These are phyloP conservation scores for Sesamia nonagrioides DNA, from an alignment of 1,140 invertebrate genomes.

Conservation along the genomic window DNA sequence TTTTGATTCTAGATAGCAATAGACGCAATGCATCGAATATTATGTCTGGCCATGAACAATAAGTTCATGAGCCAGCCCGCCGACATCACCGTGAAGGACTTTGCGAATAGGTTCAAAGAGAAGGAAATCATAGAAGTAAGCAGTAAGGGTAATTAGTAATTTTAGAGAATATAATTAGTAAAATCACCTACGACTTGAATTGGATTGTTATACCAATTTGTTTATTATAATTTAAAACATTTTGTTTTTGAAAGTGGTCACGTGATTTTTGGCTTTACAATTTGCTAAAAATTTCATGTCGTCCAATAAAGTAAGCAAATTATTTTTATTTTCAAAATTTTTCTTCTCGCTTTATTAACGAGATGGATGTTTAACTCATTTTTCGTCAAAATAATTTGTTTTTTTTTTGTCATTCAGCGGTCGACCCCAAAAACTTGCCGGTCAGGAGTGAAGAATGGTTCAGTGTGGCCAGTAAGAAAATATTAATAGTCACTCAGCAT, in stretches of 20 bases:
- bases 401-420: not conserved
- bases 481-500: conserved; percentile 85
- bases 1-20: conserved; percentile 66
- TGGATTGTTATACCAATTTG: conserved; percentile 36
- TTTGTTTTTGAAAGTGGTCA: not conserved
- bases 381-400: not conserved
- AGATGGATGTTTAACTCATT: not conserved
- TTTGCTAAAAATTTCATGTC: not conserved
- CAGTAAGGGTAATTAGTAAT: conserved; percentile 67
- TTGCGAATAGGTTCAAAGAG: conserved; percentile 62
- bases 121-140: conserved; percentile 70
- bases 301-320: not conserved
- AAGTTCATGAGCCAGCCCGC: conserved; percentile 57
- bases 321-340: conserved; percentile 30
- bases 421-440: conserved; percentile 78
- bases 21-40: conserved; percentile 71
- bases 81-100: conserved; percentile 69
- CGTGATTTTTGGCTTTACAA: not conserved
- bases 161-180: conserved; percentile 61
- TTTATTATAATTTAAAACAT: not conserved
- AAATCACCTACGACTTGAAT: conserved; percentile 55
- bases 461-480: conserved; percentile 86
- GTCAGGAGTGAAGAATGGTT: conserved; percentile 88
- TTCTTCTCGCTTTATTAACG: conserved; percentile 13
- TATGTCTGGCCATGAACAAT: conserved; percentile 76